Conservation (phyloP, 23 tunicate species). For the Trididemnum nubilum region DNA sequence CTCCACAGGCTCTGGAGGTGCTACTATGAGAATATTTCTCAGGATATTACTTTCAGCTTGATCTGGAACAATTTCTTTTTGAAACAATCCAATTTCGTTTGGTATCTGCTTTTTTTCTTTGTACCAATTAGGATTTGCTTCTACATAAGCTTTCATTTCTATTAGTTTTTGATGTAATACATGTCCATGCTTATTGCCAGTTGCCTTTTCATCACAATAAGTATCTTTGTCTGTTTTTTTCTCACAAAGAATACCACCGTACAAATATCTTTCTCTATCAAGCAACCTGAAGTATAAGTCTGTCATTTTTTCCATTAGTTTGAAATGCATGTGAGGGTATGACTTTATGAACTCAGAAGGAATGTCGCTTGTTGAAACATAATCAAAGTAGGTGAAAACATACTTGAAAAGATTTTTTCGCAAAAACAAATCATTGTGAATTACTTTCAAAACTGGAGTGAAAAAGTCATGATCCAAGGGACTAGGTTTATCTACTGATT, state of each 20-base stretch:
- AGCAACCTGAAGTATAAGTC: slow-evolving; percentile 49
- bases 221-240: slow-evolving; percentile 46
- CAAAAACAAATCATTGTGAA: slow-evolving; percentile 41
- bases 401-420: slow-evolving; percentile 49
- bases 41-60: not conserved
- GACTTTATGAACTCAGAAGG: slow-evolving; percentile 38
- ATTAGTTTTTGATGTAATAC: slow-evolving; percentile 7
- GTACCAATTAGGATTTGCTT: slow-evolving; percentile 51
- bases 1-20: not conserved
- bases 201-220: slow-evolving; percentile 26
- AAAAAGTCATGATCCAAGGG: slow-evolving; percentile 43
- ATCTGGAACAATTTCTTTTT: not conserved
- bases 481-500: not conserved
- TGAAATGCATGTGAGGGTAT: slow-evolving; percentile 19
- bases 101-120: not conserved
- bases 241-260: slow-evolving; percentile 16
- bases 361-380: slow-evolving; percentile 36
- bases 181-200: slow-evolving; percentile 38
- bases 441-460: slow-evolving; percentile 51
- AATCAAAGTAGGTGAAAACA: slow-evolving; percentile 65
- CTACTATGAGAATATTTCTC: not conserved
- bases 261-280: slow-evolving; percentile 40
- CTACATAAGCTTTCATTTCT: slow-evolving; percentile 34
- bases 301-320: slow-evolving; percentile 64
- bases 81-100: too few relatives aligned